Base-by-base conservation (phyloP, 2,888 invertebrate genomes). In the Neuroscelio doddi region DNA sequence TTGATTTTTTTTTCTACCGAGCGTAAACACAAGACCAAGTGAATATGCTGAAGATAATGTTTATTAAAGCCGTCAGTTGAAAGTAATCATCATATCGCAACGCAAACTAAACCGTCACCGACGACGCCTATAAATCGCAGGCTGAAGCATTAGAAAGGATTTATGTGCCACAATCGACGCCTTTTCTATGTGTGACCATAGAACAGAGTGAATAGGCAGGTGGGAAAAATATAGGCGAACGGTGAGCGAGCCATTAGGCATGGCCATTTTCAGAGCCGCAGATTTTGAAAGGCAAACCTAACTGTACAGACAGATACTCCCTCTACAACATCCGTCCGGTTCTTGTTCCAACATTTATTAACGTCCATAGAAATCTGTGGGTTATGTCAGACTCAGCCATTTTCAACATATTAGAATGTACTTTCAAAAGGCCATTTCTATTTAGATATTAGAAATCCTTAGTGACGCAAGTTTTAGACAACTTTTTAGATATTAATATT, bases 241-340 rank as follows among this genome's bases (percentile, higher is more conserved):
- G 65, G 50, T 32, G 52, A 57, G 66, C 68, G 47, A 67, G 58
- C 58, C 67, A 61, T 71, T 71, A 68, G 64, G 56, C 62, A 56
- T 70, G 65, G 69, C 68, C 63, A 68, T 69, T 71, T 66, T 65
- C 64, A 62, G 62, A 51, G 53, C 61, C 62, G 67, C 57, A 49
- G 55, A 59, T 66, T 66, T 62, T 53, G 64, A 64, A 64, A 68
- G 66, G 64, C 56, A 57, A 64, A 45, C 59, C 36, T 41, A 34
- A 8, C 30, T 32, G 32, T n/a, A 12, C 32, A 7, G 32, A 32
- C 32, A 32, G 32, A 1, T n/a, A 1, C 32, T 10, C 10, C 32
- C 32, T 32, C 32, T 32, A 2, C 32, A 12, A 10, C 32, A 10
- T 32, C 12, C 32, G 32, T n/a, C 12, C 32, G 32, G 32, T 12